Conservation (phyloP, 2,113 vertebrate species). For the Neoarius graeffei region DNA sequence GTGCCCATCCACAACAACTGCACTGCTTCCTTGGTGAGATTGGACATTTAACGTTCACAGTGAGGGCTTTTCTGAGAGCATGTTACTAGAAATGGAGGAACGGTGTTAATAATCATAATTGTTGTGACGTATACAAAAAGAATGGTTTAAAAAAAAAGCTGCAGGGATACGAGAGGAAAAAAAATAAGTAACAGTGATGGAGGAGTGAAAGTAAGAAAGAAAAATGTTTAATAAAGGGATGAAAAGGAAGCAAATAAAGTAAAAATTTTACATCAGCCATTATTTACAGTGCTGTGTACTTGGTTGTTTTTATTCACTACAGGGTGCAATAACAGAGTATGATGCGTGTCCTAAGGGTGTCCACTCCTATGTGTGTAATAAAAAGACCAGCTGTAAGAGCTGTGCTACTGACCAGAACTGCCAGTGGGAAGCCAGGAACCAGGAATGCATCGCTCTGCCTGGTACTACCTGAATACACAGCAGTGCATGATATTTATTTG, state of each 20-base stretch:
- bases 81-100: not conserved
- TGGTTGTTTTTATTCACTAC: conserved; percentile 23
- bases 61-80: not conserved
- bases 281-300: not conserved
- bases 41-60: not conserved
- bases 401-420: conserved; percentile 96
- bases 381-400: conserved; percentile 97
- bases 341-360: conserved; percentile 89
- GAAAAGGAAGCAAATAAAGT: not conserved
- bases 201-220: too few relatives aligned
- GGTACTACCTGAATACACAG: conserved; percentile 68
- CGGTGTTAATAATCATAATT: not conserved
- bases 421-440: conserved; percentile 94
- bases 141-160: not conserved
- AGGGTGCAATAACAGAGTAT: conserved; percentile 80
- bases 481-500: not conserved
- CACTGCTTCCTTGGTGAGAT: conserved; percentile 80
- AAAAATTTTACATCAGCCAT: not conserved
- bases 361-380: conserved; percentile 89
- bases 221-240: not conserved
- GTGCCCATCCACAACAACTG: conserved; percentile 87
- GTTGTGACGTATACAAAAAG: not conserved
- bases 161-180: not conserved
- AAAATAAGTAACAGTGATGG: not conserved
- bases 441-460: conserved; percentile 91